Base-by-base conservation (phyloP, 2,888 invertebrate species). In the Meliscaeva auricollis region DNA sequence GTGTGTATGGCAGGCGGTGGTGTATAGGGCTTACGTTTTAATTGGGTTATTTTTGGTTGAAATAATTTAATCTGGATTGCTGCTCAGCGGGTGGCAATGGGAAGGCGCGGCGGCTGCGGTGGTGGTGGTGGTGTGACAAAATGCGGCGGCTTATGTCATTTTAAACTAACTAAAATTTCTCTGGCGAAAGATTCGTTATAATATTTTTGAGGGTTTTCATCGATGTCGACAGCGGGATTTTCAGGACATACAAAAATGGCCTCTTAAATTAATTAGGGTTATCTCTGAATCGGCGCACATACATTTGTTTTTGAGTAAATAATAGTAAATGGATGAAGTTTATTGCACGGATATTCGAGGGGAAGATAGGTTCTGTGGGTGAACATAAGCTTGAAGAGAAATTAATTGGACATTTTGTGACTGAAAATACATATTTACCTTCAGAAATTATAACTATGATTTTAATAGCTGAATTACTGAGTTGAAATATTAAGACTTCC, bases 21-120 rank as follows among this genome's bases (percentile, higher is more conserved):
- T 84, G 20, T 38, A n/a, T 20, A 17, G 17, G 68, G 85, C 73
- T 85, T 73, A 81, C 68, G 35, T 74, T 85, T 81, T 85, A 85
- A 85, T 85, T 85, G 81, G 81, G 76, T 85, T 85, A 81, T 81
- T 81, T 81, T 85, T 76, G 85, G 85, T 77, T 76, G 70, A 84
- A 75, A 80, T 80, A 76, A 84, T 84, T 84, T 80, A 75, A 80
- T 84, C 64, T 79, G 80, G 73, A 69, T 69, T 76, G 72, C 56
- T 72, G 54, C 32, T 64, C 58, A 60, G 62, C 62, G 44, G 78
- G 46, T 13, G 11, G 38, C 9, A 11, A 7, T 38, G 38, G 38
- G 13, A 38, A 3, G 26, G 54, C 13, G 13, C 13, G 13, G 50
- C 17, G 20, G 1, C 9, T 13, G 20, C 6, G 50, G 1, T 8